Evolutionary conservation across 2,113 vertebrate species (phyloP).

Genomic region (Poeciliopsis occidentalis): DNA sequence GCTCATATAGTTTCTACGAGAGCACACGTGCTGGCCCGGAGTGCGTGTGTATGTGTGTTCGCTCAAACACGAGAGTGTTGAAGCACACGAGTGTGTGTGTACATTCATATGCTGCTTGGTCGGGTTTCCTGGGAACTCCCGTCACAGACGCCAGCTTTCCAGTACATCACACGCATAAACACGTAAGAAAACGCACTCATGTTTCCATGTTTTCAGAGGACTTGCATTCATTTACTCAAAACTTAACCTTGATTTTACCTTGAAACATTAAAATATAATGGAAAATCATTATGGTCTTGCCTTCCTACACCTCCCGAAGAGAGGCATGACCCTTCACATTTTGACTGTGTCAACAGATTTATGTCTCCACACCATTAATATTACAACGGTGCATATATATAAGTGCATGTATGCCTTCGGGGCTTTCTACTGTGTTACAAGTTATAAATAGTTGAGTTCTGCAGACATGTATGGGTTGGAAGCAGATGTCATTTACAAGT

Average conservation of each 20-base stretch:
- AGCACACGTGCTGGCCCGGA: constrained; percentile 17
- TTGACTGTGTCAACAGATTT: constrained; percentile 2
- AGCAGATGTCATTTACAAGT: constrained; percentile 12
- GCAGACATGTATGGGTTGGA: constrained; percentile 6
- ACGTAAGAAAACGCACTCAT: background rate
- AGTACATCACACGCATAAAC: constrained; percentile 40
- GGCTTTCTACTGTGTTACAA: constrained; percentile 9
- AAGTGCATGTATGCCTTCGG: constrained; percentile 1
- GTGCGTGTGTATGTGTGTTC: constrained; percentile 6
- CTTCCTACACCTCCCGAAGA: background rate
- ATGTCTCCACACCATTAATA: constrained; percentile 13
- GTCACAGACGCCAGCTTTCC: constrained; percentile 41
- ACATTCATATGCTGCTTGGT: constrained; percentile 39
- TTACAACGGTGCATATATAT: background rate
- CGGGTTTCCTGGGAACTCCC: constrained; percentile 46
- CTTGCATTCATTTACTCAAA: background rate
- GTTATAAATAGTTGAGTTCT: constrained; percentile 9
- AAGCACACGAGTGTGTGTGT: constrained; percentile 20
- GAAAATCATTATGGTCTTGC: background rate
- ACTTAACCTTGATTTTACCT: background rate
- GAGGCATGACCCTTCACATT: constrained; percentile 3
- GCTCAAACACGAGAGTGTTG: constrained; percentile 36
- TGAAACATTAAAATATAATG: constrained; percentile 13
- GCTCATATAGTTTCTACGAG: constrained; percentile 17
- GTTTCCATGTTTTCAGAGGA: constrained; percentile 10